Evolutionary conservation across 1,140 invertebrate genomes (phyloP).

Genomic region (Nomia melanderi): DNA sequence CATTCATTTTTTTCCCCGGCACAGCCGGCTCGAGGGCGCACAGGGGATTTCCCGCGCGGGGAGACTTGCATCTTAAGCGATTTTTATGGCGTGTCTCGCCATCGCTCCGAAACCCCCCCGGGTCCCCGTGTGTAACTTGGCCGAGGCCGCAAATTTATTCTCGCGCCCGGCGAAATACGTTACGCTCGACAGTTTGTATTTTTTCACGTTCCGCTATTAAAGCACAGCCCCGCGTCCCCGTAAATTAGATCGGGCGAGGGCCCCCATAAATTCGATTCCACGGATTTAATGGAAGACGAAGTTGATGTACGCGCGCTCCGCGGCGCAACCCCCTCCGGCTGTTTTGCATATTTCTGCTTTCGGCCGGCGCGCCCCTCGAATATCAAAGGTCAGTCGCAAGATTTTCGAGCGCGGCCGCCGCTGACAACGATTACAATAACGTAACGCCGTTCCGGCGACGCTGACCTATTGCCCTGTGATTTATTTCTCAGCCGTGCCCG

Average conservation of each 20-base stretch:
- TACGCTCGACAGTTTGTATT: constrained; percentile 12
- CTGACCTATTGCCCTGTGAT: no score
- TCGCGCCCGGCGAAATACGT: not conserved
- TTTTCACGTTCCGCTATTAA: constrained; percentile 13
- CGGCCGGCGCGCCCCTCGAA: not conserved
- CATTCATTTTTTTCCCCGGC: constrained; percentile 68
- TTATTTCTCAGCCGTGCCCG: no score
- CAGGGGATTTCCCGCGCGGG: constrained; percentile 61
- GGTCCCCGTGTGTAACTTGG: not conserved
- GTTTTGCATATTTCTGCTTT: constrained; percentile 5
- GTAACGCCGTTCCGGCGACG: no score
- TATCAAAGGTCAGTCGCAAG: constrained; percentile 1
- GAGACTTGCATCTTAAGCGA: constrained; percentile 70
- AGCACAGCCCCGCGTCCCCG: not conserved
- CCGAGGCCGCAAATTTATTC: not conserved
- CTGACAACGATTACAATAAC: no score
- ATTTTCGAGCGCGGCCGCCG: not conserved
- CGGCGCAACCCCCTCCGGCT: not conserved
- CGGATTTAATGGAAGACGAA: constrained; percentile 24
- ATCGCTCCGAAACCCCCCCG: constrained; percentile 26
- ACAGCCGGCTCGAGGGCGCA: constrained; percentile 53
- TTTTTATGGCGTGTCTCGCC: constrained; percentile 55
- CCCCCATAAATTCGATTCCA: constrained; percentile 7
- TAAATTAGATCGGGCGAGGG: constrained; percentile 1
- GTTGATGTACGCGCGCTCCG: not conserved